A percentile compares a stretch with the other conserved stretches of the same genome.
phyloP scores from a whole-genome alignment of 92 coral and sea anemone genomes.

The Porites divaricata region DNA sequence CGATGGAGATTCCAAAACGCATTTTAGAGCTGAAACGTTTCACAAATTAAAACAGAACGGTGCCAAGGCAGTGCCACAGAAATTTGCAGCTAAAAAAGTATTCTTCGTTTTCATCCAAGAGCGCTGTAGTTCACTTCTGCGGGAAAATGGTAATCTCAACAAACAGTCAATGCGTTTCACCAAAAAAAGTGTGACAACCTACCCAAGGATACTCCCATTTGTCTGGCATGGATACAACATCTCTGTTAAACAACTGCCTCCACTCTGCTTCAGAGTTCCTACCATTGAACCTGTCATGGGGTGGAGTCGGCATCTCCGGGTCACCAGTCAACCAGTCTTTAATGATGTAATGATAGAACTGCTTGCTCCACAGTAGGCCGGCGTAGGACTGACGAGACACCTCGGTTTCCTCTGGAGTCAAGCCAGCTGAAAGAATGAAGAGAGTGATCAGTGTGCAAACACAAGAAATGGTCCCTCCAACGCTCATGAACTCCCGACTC shows the following conservation, averaged over 20 bases:
- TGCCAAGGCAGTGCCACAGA: too few relatives aligned
- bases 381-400: slow-evolving; percentile 97
- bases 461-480: too few relatives aligned
- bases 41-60: too few relatives aligned
- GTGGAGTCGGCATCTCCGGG: slow-evolving; percentile 85
- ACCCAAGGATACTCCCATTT: slow-evolving; percentile 99
- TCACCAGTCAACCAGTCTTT: slow-evolving; percentile 95
- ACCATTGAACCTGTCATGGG: slow-evolving; percentile 70
- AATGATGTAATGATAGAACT: slow-evolving; percentile 94
- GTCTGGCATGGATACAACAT: slow-evolving; percentile 96
- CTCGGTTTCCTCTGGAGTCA: slow-evolving; percentile 60
- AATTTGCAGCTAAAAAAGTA: too few relatives aligned
- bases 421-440: slow-evolving; percentile 21
- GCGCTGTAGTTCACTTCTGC: too few relatives aligned
- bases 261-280: slow-evolving; percentile 84
- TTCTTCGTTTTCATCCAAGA: too few relatives aligned
- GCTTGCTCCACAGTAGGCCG: slow-evolving; percentile 97
- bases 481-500: too few relatives aligned
- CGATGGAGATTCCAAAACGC: too few relatives aligned
- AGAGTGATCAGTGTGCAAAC: background rate
- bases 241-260: slow-evolving; percentile 92
- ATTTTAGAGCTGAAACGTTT: too few relatives aligned
- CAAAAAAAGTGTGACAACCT: slow-evolving; percentile 5
- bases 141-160: too few relatives aligned
- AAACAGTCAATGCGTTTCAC: too few relatives aligned